Evolutionary conservation across 2,888 invertebrate genomes (phyloP).

Genomic region (Eremobia ochroleuca): DNA sequence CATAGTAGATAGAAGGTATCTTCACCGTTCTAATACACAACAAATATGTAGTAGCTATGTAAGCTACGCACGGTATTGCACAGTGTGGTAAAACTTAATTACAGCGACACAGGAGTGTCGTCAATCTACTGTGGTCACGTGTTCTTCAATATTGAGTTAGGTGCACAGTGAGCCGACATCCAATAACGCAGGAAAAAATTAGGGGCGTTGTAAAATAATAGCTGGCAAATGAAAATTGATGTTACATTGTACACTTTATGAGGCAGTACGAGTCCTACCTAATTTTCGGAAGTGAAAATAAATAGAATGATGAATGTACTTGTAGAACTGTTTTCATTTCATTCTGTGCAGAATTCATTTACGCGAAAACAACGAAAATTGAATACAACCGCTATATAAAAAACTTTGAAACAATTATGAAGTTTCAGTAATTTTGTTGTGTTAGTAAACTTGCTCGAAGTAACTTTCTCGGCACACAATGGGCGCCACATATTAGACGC

Average conservation of each 20-base stretch:
- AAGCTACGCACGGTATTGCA: slow-evolving; percentile 55
- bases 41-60: slow-evolving; percentile 58
- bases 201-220: slow-evolving; percentile 73
- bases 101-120: slow-evolving; percentile 78
- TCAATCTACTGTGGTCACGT: slow-evolving; percentile 84
- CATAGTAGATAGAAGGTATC: slow-evolving; percentile 17
- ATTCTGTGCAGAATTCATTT: slow-evolving; percentile 13
- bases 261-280: slow-evolving; percentile 23
- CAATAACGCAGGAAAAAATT: slow-evolving; percentile 72
- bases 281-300: slow-evolving; percentile 41
- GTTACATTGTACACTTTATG: slow-evolving; percentile 49
- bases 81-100: slow-evolving; percentile 71
- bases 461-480: slow-evolving; percentile 71
- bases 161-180: slow-evolving; percentile 68
- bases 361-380: slow-evolving; percentile 58
- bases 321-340: slow-evolving; percentile 3
- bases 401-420: slow-evolving; percentile 73
- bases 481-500: slow-evolving; percentile 73
- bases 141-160: slow-evolving; percentile 78
- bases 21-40: slow-evolving; percentile 43
- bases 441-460: slow-evolving; percentile 68
- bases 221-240: slow-evolving; percentile 58
- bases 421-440: slow-evolving; percentile 73
- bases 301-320: slow-evolving; percentile 21
- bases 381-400: slow-evolving; percentile 67